Percentiles rank a stretch among this genome's conserved stretches.
Evolutionary conservation across 2,113 vertebrate species (phyloP).

Genomic region (Tetrax tetrax): DNA sequence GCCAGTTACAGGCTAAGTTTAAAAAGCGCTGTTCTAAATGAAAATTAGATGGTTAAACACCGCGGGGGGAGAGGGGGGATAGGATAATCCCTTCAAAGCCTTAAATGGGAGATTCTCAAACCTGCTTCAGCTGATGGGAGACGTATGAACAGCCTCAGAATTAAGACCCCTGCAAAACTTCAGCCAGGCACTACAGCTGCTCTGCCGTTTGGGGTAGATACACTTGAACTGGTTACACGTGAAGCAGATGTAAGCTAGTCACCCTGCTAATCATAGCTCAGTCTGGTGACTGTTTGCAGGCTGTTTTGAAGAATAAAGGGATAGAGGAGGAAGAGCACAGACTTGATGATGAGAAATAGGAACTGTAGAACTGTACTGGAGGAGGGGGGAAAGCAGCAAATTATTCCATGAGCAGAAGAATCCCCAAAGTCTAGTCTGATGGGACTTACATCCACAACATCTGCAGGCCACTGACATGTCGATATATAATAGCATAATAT

Average conservation of each 20-base stretch:
- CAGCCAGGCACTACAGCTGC: slow-evolving; percentile 16
- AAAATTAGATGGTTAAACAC: slow-evolving; percentile 60
- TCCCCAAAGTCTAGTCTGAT: not conserved
- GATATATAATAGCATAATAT: not conserved
- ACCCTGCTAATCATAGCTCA: not conserved
- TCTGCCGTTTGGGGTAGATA: slow-evolving; percentile 1
- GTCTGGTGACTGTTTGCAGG: slow-evolving; percentile 1
- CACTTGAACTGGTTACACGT: not conserved
- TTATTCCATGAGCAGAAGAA: slow-evolving; percentile 14
- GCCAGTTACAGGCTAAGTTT: slow-evolving; percentile 24
- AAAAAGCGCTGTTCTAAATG: slow-evolving; percentile 51
- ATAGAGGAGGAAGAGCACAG: not conserved
- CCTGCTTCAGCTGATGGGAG: slow-evolving; percentile 32
- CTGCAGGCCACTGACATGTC: slow-evolving; percentile 4
- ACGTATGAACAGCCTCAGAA: slow-evolving; percentile 4
- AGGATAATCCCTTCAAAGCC: slow-evolving; percentile 66
- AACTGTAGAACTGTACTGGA: not conserved
- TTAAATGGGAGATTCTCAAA: slow-evolving; percentile 19
- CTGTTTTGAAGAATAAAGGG: slow-evolving; percentile 1
- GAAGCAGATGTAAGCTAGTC: slow-evolving; percentile 2
- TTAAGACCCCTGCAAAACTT: slow-evolving; percentile 20
- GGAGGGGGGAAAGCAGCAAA: not conserved
- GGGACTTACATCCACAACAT: slow-evolving; percentile 26
- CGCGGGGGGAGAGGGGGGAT: not conserved
- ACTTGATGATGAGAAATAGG: not conserved